Evolutionary conservation across 2,797 vertebrate genomes (phyloP).

Genomic region (Halcyon chelicuti): DNA sequence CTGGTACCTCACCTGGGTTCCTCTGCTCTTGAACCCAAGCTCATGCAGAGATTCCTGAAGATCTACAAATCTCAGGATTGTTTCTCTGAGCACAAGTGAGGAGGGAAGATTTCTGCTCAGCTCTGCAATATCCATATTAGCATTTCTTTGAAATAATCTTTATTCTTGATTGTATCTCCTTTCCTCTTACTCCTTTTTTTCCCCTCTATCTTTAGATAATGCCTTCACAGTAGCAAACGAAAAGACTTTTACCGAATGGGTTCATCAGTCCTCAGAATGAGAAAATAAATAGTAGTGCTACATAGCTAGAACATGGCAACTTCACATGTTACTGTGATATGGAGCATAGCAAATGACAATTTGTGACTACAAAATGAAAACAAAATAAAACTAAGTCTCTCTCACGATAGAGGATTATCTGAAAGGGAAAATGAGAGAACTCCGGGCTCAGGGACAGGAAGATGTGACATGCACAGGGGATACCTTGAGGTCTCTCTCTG

Average conservation of each 20-base stretch:
- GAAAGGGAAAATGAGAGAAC: background rate
- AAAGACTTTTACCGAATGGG: background rate
- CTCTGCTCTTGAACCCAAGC: background rate
- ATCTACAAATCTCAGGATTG: background rate
- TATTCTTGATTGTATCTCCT: background rate
- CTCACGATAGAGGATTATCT: background rate
- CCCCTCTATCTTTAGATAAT: background rate
- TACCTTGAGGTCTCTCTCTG: constrained; percentile 95
- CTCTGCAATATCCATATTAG: background rate
- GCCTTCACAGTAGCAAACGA: background rate
- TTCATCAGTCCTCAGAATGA: background rate
- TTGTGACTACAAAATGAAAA: background rate
- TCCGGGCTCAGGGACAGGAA: background rate
- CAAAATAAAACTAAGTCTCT: background rate
- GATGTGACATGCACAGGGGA: background rate
- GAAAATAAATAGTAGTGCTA: background rate
- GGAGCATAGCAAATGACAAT: background rate
- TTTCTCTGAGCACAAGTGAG: background rate
- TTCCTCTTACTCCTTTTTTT: background rate
- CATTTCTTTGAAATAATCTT: background rate
- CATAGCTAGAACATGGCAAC: background rate
- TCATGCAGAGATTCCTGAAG: background rate
- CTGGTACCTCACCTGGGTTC: background rate
- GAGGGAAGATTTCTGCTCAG: background rate
- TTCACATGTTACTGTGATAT: background rate